Percentiles rank a stretch among this genome's conserved stretches.
These are phyloP conservation scores for Nezara viridula DNA, from an alignment of 2,888 invertebrate genomes.

Conservation along the genomic window DNA sequence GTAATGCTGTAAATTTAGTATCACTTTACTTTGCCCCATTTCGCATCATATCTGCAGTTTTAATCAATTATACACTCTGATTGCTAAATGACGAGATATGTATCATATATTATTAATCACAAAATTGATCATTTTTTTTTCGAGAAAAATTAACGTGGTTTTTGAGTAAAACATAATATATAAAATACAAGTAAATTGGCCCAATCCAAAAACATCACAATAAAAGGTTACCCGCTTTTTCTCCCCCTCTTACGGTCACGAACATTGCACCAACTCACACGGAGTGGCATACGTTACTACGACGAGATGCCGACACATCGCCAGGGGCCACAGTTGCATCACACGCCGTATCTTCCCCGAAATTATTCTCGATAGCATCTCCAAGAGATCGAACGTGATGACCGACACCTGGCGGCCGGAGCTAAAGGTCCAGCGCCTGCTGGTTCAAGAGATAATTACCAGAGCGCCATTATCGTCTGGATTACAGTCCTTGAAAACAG, in stretches of 20 bases:
- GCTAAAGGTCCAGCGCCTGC: not conserved
- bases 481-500: not conserved
- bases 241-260: not conserved
- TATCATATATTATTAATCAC: too few relatives aligned
- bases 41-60: too few relatives aligned
- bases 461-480: not conserved
- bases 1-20: too few relatives aligned
- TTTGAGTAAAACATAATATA: not conserved
- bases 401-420: not conserved
- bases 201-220: not conserved
- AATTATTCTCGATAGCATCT: constrained; percentile 31
- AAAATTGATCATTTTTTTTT: not conserved
- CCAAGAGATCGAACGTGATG: constrained; percentile 21
- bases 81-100: too few relatives aligned
- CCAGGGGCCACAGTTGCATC: constrained; percentile 12
- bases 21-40: too few relatives aligned
- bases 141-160: not conserved
- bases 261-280: not conserved
- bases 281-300: not conserved
- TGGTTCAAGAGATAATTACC: constrained; percentile 1
- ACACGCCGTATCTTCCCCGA: constrained; percentile 1
- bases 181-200: not conserved
- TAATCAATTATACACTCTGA: too few relatives aligned
- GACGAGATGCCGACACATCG: not conserved
- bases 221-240: not conserved